These are phyloP conservation scores for Dynastes tityus DNA, from an alignment of 2,888 invertebrate species.

Conservation along the genomic window DNA sequence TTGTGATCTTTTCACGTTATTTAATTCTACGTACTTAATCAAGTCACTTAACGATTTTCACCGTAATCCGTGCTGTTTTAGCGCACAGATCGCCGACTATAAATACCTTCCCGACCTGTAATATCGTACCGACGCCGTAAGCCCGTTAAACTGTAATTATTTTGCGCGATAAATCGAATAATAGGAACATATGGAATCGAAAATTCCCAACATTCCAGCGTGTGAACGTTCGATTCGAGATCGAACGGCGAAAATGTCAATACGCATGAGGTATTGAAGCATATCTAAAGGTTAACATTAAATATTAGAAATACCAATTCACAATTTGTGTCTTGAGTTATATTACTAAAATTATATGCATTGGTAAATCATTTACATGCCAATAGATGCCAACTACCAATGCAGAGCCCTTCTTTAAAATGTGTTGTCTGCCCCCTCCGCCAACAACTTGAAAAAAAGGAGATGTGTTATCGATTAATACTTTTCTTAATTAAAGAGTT, in stretches of 20 bases:
- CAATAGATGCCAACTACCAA: no score
- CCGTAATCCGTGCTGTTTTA: conserved; percentile 31
- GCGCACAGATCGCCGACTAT: conserved; percentile 22
- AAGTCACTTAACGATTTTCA: conserved; percentile 46
- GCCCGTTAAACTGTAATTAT: conserved; percentile 30
- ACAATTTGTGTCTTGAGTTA: no score
- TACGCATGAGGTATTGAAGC: background rate
- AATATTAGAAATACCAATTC: no score
- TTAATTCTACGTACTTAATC: conserved; percentile 45
- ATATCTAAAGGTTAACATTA: background rate
- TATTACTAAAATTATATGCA: no score
- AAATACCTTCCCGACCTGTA: conserved; percentile 32
- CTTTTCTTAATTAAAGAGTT: no score
- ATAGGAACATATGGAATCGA: conserved; percentile 29
- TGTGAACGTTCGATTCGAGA: background rate
- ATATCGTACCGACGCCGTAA: conserved; percentile 29
- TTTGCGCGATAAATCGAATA: conserved; percentile 32
- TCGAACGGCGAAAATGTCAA: conserved; percentile 7
- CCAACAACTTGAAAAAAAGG: no score
- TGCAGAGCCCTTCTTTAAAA: no score
- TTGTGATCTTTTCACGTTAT: conserved; percentile 46
- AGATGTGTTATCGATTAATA: no score
- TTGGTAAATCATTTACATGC: no score
- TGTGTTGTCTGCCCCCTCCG: no score
- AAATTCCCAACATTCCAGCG: conserved; percentile 22